Conservation (phyloP, 2,113 vertebrate genomes). For the Diadophis punctatus region DNA sequence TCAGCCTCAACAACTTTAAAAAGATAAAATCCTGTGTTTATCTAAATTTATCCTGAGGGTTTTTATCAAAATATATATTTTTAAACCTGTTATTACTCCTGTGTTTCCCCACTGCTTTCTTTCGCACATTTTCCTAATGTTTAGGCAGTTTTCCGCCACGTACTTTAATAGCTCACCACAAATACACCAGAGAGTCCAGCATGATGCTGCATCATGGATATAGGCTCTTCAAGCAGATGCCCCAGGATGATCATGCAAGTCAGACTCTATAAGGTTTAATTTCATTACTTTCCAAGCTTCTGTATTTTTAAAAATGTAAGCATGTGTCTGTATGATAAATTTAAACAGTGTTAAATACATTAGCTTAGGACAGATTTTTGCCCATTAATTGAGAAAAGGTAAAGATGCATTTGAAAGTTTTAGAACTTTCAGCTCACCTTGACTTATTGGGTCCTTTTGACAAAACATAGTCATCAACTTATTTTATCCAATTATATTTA, state of each 20-base stretch:
- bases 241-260: not conserved
- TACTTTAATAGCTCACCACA: not conserved
- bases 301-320: not conserved
- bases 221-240: not conserved
- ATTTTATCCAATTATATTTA: not conserved
- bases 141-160: not conserved
- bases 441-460: not conserved
- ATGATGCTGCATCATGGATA: not conserved
- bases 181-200: not conserved
- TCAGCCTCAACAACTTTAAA: not conserved
- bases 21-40: not conserved
- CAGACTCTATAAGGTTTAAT: not conserved
- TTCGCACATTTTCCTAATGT: not conserved
- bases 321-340: not conserved
- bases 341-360: not conserved
- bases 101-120: not conserved
- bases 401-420: not conserved
- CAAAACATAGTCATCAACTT: not conserved
- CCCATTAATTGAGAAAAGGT: not conserved
- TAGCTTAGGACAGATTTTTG: not conserved
- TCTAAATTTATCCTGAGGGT: not conserved
- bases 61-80: not conserved
- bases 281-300: not conserved
- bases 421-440: not conserved
- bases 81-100: not conserved